Evolutionary conservation across 2,797 vertebrate genomes (phyloP), one percentile per base, ranked within the genome.

Genomic region (Rhincodon typus): DNA sequence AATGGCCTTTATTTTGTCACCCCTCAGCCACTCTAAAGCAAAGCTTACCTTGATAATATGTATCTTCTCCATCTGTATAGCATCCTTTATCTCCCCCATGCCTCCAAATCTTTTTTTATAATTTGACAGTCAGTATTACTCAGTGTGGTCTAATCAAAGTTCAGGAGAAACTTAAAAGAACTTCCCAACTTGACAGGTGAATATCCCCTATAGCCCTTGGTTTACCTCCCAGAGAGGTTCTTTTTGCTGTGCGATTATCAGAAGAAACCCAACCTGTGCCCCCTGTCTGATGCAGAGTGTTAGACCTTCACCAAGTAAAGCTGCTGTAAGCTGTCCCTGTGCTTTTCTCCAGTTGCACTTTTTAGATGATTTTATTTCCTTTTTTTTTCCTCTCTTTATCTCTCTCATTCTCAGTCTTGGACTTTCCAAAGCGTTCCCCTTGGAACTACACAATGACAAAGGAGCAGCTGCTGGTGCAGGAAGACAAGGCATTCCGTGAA

Each of bases 401-500:
- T 96, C 66, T 66, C 62, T 46, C 96, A 90, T 17, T 94, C 38
- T 25, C 96, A 99, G 99, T 98, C 93, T 97, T 99, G 96, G 97
- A 98, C 96, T 99, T 99, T 96, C 99, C 99, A 0, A 98, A 97
- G 2, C 98, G 99, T 0, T 99, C 99, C 0, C 96, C 98, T 74
- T 99, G 99, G 99, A 98, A 96, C 96, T 99, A 99, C 96, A 98
- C 98, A 96, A 99, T 99, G 98, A 98, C 97, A 94, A 98, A 98
- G 67, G 98, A 99, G 93, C 98, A 97, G 95, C 97, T 99, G 74
- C 96, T 98, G 96, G 97, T 79, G 96, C 98, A 98, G 96, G 99
- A 99, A 96, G 98, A 99, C 96, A 98, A 97, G 96, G 98, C 98
- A 0, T 99, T 98, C 96, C 96, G 97, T 96, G 97, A 98, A 5